Percentiles rank a stretch among this genome's conserved stretches.
phyloP scores from a whole-genome alignment of 1,140 invertebrate species.

The Drosophila hydei region DNA sequence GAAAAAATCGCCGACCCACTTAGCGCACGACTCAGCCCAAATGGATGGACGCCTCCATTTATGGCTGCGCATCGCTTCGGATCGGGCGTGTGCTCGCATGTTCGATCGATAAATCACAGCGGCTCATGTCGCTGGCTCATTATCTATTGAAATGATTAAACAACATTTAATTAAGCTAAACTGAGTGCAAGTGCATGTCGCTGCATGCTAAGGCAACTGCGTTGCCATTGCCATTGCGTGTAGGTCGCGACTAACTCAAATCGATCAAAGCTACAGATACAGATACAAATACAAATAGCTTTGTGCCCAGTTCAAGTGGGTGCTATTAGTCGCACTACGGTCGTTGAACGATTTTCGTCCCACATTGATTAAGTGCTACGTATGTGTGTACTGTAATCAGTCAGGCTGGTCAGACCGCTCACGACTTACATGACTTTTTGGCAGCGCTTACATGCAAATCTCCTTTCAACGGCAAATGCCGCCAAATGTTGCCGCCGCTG shows the following conservation, averaged over 20 bases:
- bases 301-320: constrained; percentile 9
- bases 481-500: constrained; percentile 28
- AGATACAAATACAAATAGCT: constrained; percentile 15
- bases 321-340: background rate
- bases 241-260: constrained; percentile 32
- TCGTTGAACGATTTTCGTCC: constrained; percentile 48
- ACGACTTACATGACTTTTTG: constrained; percentile 76
- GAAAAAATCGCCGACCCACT: constrained; percentile 62
- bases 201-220: background rate
- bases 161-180: constrained; percentile 81
- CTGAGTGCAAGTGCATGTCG: constrained; percentile 41
- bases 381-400: background rate
- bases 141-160: constrained; percentile 76
- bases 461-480: constrained; percentile 47
- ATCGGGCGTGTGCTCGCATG: constrained; percentile 31
- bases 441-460: constrained; percentile 66
- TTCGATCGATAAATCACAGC: constrained; percentile 63
- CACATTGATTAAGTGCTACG: constrained; percentile 25
- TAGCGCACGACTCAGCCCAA: constrained; percentile 73
- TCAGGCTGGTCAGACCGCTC: constrained; percentile 41
- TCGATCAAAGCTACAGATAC: constrained; percentile 23
- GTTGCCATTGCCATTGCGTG: constrained; percentile 10
- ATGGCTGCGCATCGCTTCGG: constrained; percentile 24
- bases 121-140: constrained; percentile 63
- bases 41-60: constrained; percentile 47